Evolutionary conservation across 2,113 vertebrate species (phyloP).

Genomic region (Carlito syrichta): DNA sequence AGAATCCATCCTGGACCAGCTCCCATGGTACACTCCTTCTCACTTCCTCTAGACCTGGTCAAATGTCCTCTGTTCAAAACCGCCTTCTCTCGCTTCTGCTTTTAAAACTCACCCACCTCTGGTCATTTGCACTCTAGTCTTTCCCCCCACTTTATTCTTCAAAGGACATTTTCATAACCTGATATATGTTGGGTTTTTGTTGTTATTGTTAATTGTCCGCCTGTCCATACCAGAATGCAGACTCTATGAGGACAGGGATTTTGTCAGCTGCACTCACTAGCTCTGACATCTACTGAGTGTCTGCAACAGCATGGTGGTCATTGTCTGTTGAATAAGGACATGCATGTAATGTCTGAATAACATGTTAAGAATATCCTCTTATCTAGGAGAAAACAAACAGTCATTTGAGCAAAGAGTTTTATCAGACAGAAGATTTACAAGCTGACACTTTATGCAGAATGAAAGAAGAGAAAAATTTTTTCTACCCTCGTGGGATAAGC

Average conservation of each 20-base stretch:
- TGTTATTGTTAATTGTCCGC: not conserved
- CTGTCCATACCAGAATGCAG: not conserved
- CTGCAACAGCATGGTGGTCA: not conserved
- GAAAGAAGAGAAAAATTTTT: not conserved
- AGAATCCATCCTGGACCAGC: not conserved
- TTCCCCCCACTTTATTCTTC: not conserved
- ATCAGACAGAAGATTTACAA: not conserved
- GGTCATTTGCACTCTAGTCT: not conserved
- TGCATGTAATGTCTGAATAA: not conserved
- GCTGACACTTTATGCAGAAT: not conserved
- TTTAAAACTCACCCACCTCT: not conserved
- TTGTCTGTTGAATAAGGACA: not conserved
- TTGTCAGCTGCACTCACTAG: not conserved
- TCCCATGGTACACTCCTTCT: not conserved
- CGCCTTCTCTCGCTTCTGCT: not conserved
- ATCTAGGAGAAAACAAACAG: not conserved
- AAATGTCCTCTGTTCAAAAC: not conserved
- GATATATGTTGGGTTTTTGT: not conserved
- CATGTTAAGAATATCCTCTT: not conserved
- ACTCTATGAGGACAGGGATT: not conserved
- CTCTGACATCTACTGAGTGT: not conserved
- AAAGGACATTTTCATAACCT: not conserved
- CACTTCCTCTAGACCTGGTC: not conserved
- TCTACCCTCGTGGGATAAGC: not conserved
- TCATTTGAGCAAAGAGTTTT: not conserved